Base-by-base conservation (phyloP, 2,888 invertebrate genomes). In the Caenorhabditis doughertyi region DNA sequence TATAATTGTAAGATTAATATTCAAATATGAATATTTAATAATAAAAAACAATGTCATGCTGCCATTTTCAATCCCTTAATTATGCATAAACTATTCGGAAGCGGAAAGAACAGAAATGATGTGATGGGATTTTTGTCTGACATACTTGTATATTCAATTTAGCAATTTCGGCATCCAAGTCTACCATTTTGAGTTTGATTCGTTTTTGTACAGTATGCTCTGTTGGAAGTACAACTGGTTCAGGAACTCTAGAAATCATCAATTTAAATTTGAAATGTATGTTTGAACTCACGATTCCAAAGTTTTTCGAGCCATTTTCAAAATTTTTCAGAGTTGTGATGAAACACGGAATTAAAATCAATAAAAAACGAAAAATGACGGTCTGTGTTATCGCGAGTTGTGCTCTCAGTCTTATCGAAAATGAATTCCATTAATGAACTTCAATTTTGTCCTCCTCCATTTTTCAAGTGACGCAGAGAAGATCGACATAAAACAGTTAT, bases 131-230 rank as follows among this genome's bases (percentile, higher is more conserved):
- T 62, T 60, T 32, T 51, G 56, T 53, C 56, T 11, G 55, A 44
- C 64, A 9, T 56, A 85, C 85, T 79, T 85, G 79, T n/a, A 68
- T 25, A 44, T 85, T 84, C 13, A 84, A 23, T 47, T 80, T 76
- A 2, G 79, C 77, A 9, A 85, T 85, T 56, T 85, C 85, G 2
- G 76, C 79, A 23, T 85, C 84, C 25, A 83, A 84, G 42, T 85
- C 85, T 8, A 85, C 74, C 53, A 85, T 73, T 65, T 76, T 82
- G 11, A 85, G 62, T 51, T 83, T 84, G 2, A 85, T 72, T 2
- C 85, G 49, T 35, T 83, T 72, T 16, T 77, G 64, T 1, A 76
- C 76, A 1, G 49, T 27, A 55, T 79, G 47, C 21, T 80, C 76
- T 2, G 71, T 49, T 0, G 74, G 83, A 16, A 83, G 13, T n/a